Percentiles rank a stretch among this genome's conserved stretches.
These are phyloP conservation scores for Anguilla pacifica DNA, from an alignment of 2,797 vertebrate species.

Conservation along the genomic window DNA sequence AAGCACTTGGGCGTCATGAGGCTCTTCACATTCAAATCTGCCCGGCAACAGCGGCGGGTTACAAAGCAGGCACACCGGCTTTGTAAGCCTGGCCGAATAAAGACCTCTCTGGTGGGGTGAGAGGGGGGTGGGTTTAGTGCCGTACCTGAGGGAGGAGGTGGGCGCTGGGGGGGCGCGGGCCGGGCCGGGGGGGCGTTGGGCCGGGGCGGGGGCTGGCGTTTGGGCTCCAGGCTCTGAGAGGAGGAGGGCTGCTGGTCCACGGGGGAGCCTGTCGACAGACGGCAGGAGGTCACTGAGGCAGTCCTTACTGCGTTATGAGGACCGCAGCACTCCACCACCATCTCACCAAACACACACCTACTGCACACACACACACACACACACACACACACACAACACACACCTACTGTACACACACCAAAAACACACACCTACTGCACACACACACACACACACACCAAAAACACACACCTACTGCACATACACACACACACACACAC, in stretches of 20 bases:
- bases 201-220: conserved; percentile 88
- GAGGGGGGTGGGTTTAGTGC: conserved; percentile 20
- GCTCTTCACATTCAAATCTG: not conserved
- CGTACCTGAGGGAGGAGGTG: conserved; percentile 94
- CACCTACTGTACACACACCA: not conserved
- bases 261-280: conserved; percentile 56
- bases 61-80: not conserved
- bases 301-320: conserved; percentile 1
- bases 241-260: conserved; percentile 75
- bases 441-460: not conserved
- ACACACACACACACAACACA: not conserved
- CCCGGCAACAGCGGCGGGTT: not conserved
- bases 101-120: not conserved
- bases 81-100: not conserved
- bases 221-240: conserved; percentile 79
- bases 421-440: conserved; percentile 25
- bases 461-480: not conserved
- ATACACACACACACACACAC: not conserved
- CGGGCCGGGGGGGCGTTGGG: conserved; percentile 88
- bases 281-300: not conserved
- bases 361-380: conserved; percentile 19
- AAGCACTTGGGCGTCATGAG: not conserved
- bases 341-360: conserved; percentile 21
- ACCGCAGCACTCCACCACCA: conserved; percentile 20
- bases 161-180: conserved; percentile 91